Evolutionary conservation across 2,797 vertebrate genomes (phyloP).

Genomic region (Hephaestus fuliginosus): DNA sequence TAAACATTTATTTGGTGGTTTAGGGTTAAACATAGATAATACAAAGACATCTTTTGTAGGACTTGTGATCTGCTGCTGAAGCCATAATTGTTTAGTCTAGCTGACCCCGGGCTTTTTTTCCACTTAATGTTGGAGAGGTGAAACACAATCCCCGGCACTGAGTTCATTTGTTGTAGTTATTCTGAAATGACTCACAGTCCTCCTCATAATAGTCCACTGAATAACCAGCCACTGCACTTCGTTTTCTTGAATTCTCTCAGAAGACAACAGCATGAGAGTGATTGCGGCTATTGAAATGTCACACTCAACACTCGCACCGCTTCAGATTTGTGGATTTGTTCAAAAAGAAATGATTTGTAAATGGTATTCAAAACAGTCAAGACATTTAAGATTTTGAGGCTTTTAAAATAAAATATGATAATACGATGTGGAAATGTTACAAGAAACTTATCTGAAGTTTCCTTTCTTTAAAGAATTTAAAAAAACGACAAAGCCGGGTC

Average conservation of each 20-base stretch:
- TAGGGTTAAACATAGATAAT: too few species aligned
- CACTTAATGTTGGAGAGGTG: neutral
- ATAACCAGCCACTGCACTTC: neutral
- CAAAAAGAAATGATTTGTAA: too few species aligned
- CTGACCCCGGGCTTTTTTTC: constrained; percentile 4
- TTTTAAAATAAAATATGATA: too few species aligned
- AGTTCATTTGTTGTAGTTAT: neutral
- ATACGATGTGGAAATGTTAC: too few species aligned
- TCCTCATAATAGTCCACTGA: neutral
- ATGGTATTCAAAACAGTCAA: too few species aligned
- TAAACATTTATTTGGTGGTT: too few species aligned
- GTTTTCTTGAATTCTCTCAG: neutral
- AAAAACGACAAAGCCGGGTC: too few species aligned
- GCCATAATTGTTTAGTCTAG: neutral
- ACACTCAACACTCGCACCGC: neutral
- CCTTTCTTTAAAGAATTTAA: too few species aligned
- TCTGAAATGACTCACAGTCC: neutral
- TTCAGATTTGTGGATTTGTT: neutral
- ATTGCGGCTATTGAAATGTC: too few species aligned
- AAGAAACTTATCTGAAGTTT: too few species aligned
- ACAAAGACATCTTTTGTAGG: too few species aligned
- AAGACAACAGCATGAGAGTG: neutral
- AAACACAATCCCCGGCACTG: neutral
- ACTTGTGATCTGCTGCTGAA: neutral
- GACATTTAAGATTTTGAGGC: too few species aligned